These are phyloP conservation scores for Galaxias olidus DNA, from an alignment of 2,797 vertebrate species.

Conservation along the genomic window DNA sequence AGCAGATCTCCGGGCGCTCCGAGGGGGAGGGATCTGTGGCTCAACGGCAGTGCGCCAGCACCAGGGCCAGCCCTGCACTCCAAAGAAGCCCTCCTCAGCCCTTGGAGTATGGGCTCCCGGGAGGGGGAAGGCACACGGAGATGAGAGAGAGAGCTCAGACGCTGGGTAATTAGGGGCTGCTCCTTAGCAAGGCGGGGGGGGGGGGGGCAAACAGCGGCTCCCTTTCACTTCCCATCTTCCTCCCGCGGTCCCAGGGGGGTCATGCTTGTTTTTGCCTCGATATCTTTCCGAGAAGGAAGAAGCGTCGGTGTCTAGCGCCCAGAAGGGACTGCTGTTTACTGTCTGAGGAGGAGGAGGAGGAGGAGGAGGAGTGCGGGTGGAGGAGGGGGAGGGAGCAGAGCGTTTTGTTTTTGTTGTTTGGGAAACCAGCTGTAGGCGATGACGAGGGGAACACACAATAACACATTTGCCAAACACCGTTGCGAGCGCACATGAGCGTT, in stretches of 20 bases:
- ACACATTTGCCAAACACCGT: constrained; percentile 57
- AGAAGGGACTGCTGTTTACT: constrained; percentile 48
- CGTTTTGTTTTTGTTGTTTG: constrained; percentile 63
- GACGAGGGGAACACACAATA: constrained; percentile 61
- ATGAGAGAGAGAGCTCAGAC: constrained; percentile 68
- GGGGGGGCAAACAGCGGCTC: constrained; percentile 41
- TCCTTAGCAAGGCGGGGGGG: constrained; percentile 41
- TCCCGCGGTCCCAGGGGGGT: constrained; percentile 53
- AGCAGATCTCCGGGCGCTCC: constrained; percentile 4
- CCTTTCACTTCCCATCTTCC: constrained; percentile 28
- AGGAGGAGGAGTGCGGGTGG: not conserved
- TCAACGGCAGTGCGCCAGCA: constrained; percentile 20
- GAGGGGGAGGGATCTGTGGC: constrained; percentile 14
- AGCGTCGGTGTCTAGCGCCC: constrained; percentile 44
- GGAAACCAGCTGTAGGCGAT: constrained; percentile 69
- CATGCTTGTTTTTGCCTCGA: constrained; percentile 61
- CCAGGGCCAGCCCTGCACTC: constrained; percentile 26
- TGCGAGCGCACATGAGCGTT: constrained; percentile 54
- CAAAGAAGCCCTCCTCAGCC: constrained; percentile 27
- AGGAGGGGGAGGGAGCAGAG: constrained; percentile 14
- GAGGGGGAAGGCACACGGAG: constrained; percentile 48
- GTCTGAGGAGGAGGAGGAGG: constrained; percentile 37
- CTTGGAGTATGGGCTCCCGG: constrained; percentile 29
- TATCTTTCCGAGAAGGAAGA: constrained; percentile 70
- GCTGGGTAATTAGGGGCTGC: constrained; percentile 66